Evolutionary conservation across 2,888 invertebrate genomes (phyloP).

Genomic region (Tipula helvola): DNA sequence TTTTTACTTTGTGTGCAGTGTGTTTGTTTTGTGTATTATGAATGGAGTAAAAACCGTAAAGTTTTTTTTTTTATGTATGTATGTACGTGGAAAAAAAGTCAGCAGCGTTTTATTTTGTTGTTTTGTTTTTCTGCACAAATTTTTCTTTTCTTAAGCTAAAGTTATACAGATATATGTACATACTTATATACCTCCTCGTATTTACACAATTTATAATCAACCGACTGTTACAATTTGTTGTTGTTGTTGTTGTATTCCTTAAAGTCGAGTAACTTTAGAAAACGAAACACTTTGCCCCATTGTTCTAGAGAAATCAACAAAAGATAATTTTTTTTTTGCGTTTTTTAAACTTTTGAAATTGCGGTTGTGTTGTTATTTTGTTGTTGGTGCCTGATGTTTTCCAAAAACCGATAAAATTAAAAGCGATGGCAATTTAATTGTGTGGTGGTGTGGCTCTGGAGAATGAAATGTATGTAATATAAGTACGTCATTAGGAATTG

Average conservation of each 20-base stretch:
- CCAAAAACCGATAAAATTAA: no score
- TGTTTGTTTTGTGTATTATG: background rate
- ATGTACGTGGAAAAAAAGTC: background rate
- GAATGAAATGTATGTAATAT: no score
- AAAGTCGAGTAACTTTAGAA: background rate
- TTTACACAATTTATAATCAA: background rate
- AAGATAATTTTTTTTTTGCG: background rate
- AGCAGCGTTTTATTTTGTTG: background rate
- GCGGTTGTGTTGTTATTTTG: no score
- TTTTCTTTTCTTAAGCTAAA: background rate
- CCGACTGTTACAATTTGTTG: background rate
- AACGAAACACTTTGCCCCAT: background rate
- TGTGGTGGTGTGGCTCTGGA: no score
- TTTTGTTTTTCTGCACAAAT: background rate
- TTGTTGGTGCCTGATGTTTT: no score
- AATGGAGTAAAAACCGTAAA: background rate
- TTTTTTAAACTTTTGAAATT: no score
- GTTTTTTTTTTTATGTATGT: background rate
- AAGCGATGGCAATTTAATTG: no score
- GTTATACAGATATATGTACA: no score
- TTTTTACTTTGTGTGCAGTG: background rate
- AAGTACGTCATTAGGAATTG: no score
- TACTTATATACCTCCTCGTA: no score
- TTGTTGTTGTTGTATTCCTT: background rate
- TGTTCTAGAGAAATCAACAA: background rate